phyloP scores from a whole-genome alignment of 1,140 invertebrate genomes.

The Sycobia sp. region DNA sequence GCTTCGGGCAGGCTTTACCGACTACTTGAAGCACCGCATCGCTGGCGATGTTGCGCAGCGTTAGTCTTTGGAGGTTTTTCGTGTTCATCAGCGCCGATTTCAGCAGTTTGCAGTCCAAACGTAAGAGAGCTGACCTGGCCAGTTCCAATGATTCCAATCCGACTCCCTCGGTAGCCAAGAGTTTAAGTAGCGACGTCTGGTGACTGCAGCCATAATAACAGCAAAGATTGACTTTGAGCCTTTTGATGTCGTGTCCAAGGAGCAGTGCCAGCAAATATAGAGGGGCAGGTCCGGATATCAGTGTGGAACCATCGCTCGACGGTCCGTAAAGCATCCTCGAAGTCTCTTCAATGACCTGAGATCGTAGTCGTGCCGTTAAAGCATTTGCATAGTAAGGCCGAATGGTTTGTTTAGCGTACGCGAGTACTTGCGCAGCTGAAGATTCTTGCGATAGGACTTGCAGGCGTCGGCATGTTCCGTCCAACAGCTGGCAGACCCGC shows the following conservation, averaged over 20 bases:
- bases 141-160: constrained; percentile 57
- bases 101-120: constrained; percentile 58
- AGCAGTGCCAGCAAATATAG: constrained; percentile 58
- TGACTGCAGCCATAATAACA: constrained; percentile 64
- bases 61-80: constrained; percentile 53
- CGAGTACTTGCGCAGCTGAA: constrained; percentile 54
- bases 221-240: constrained; percentile 59
- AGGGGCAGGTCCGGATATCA: constrained; percentile 56
- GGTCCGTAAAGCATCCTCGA: constrained; percentile 53
- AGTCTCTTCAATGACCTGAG: constrained; percentile 56
- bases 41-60: constrained; percentile 59
- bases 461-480: constrained; percentile 56
- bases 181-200: constrained; percentile 57
- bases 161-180: constrained; percentile 55
- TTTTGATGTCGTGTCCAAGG: constrained; percentile 57
- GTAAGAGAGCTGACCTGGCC: constrained; percentile 55
- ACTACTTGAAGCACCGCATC: constrained; percentile 58
- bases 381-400: constrained; percentile 58
- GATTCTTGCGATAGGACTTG: constrained; percentile 58
- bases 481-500: constrained; percentile 57
- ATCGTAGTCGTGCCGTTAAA: constrained; percentile 52
- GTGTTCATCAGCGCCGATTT: constrained; percentile 54
- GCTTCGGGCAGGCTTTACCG: constrained; percentile 56
- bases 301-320: constrained; percentile 48
- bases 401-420: constrained; percentile 53